phyloP scores from a whole-genome alignment of 2,797 vertebrate species.

The Parauchenoglanis punctatus region DNA sequence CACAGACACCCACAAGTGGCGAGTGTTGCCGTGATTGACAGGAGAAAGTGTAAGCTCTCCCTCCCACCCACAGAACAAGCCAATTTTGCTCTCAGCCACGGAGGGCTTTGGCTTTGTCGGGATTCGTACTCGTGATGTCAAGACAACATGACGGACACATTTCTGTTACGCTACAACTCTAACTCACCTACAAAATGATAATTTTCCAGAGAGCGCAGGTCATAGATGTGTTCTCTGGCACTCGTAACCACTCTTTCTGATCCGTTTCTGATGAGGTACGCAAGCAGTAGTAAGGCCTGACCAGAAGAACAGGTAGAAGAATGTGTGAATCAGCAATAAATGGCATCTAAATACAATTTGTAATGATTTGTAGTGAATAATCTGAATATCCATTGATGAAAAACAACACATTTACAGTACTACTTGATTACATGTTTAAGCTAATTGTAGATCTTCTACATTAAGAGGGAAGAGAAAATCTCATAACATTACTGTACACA shows the following conservation, averaged over 20 bases:
- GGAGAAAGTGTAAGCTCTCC: background rate
- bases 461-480: background rate
- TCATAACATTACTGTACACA: no score
- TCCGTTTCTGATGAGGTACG: conserved; percentile 98
- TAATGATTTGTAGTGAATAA: background rate
- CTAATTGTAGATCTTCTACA: background rate
- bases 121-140: background rate
- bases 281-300: conserved; percentile 94
- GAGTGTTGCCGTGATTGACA: background rate
- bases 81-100: background rate
- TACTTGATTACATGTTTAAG: background rate
- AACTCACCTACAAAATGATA: conserved; percentile 95
- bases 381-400: background rate
- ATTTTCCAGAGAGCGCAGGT: conserved; percentile 98
- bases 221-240: conserved; percentile 99
- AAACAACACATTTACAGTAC: background rate
- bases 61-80: background rate
- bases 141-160: background rate
- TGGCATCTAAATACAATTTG: background rate
- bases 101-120: background rate
- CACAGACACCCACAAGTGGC: background rate
- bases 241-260: conserved; percentile 99
- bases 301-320: background rate
- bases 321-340: conserved; percentile 10
- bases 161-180: background rate